Conservation (phyloP, 1,140 invertebrate genomes). For the Drosophila littoralis region DNA sequence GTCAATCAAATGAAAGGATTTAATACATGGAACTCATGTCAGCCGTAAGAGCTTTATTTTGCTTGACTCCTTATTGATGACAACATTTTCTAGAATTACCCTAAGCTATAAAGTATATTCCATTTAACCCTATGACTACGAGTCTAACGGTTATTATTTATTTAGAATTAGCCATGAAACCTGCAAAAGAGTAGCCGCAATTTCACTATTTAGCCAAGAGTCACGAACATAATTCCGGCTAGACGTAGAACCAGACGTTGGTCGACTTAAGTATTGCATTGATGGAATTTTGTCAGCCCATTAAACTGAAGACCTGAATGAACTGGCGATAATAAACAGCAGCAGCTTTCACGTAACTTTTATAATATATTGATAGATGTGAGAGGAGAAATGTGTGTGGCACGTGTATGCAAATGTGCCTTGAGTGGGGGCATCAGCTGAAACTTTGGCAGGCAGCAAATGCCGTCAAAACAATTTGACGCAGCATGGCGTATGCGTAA, state of each 20-base stretch:
- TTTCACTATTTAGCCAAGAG: constrained; percentile 23
- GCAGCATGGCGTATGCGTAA: constrained; percentile 71
- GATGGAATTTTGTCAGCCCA: constrained; percentile 31
- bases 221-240: constrained; percentile 47
- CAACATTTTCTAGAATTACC: background rate
- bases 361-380: constrained; percentile 22
- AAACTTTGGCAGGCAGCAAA: constrained; percentile 22
- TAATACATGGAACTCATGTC: too few relatives aligned
- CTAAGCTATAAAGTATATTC: too few relatives aligned
- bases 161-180: constrained; percentile 1
- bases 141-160: background rate
- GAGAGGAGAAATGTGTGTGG: background rate
- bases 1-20: background rate
- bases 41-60: too few relatives aligned
- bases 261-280: constrained; percentile 59
- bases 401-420: constrained; percentile 60
- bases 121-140: background rate
- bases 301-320: background rate
- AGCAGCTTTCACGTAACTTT: constrained; percentile 3
- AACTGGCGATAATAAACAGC: constrained; percentile 8
- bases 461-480: constrained; percentile 63
- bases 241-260: constrained; percentile 61
- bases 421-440: constrained; percentile 21
- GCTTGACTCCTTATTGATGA: background rate
- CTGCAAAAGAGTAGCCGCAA: constrained; percentile 6